Conservation (phyloP, 2,797 vertebrate species). For the Molossus molossus region DNA sequence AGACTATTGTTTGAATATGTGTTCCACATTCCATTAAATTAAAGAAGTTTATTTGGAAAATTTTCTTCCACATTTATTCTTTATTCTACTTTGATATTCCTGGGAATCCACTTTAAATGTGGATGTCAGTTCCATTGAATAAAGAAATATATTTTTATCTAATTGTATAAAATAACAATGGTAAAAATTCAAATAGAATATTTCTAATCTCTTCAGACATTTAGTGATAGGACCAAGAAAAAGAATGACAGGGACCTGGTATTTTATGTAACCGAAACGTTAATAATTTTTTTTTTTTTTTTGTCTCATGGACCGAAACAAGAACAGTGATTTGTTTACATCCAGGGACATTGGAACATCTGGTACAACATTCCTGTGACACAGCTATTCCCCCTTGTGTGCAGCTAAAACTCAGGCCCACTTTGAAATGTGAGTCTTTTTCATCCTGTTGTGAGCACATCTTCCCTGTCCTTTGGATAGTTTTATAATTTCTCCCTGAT, state of each 20-base stretch:
- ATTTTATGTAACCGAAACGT: neutral
- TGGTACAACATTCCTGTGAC: neutral
- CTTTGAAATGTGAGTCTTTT: neutral
- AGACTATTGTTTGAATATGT: slow-evolving; percentile 16
- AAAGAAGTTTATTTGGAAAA: neutral
- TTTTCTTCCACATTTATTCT: neutral
- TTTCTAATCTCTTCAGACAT: slow-evolving; percentile 37
- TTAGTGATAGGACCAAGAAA: neutral
- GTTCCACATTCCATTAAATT: neutral
- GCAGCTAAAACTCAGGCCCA: neutral
- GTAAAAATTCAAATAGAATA: neutral
- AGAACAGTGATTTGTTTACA: neutral
- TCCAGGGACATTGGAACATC: neutral
- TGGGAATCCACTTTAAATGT: neutral
- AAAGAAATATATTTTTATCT: neutral
- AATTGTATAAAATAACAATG: neutral
- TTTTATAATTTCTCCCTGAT: too few relatives aligned
- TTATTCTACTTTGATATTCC: neutral
- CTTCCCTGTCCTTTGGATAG: neutral
- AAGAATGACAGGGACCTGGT: neutral
- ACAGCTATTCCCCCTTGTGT: neutral
- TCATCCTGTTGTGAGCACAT: neutral
- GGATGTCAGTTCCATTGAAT: neutral
- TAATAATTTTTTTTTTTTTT: neutral
- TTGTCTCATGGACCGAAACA: neutral